Percentiles rank a stretch among this genome's conserved stretches.
Evolutionary conservation across 1,140 invertebrate species (phyloP).

Genomic region (Nilaparvata lugens): DNA sequence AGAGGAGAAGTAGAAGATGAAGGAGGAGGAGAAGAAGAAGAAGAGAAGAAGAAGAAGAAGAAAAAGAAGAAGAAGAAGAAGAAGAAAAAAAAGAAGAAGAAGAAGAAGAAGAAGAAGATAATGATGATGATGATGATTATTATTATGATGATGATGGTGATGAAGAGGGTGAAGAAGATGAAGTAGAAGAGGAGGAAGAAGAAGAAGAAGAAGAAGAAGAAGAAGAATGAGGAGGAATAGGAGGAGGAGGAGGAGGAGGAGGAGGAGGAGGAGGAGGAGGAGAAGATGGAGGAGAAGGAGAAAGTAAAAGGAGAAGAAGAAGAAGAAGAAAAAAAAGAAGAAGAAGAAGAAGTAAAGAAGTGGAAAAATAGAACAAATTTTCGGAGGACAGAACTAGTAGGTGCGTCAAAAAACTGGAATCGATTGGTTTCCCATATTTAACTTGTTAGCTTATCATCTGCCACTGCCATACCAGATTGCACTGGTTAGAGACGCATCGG

Average conservation of each 20-base stretch:
- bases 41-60: neutral
- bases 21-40: no score
- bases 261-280: neutral
- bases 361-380: neutral
- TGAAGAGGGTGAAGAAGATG: neutral
- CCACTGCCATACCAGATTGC: no score
- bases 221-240: no score
- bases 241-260: no score
- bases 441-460: no score
- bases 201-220: neutral
- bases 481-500: no score
- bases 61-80: neutral
- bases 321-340: neutral
- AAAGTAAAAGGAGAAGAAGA: neutral
- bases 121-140: neutral
- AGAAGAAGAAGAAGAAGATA: no score
- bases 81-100: neutral
- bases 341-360: neutral
- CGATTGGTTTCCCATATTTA: no score
- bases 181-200: neutral
- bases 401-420: no score
- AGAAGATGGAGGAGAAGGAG: neutral
- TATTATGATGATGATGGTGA: neutral
- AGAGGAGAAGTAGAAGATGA: no score
- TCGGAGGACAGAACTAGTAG: no score